phyloP scores from a whole-genome alignment of 2,797 vertebrate species.

The Cephalopachus bancanus region DNA sequence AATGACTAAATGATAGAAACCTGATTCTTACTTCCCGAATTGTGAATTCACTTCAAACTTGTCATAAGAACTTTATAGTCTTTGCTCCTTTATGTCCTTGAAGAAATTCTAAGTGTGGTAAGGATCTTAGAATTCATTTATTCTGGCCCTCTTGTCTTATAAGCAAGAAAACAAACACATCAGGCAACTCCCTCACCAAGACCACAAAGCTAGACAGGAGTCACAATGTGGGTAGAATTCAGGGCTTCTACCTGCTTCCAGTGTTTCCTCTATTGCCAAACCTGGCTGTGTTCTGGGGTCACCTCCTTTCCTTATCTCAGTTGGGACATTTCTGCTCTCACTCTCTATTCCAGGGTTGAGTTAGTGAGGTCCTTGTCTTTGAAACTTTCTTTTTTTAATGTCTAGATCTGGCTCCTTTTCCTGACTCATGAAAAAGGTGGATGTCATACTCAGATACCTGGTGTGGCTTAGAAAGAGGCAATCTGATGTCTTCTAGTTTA shows the following conservation, averaged over 20 bases:
- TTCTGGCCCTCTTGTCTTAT: not conserved
- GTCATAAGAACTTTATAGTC: not conserved
- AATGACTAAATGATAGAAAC: not conserved
- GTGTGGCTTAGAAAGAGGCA: not conserved
- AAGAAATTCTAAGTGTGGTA: not conserved
- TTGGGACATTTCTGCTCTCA: not conserved
- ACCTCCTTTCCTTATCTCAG: not conserved
- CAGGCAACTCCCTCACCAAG: not conserved
- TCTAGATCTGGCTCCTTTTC: not conserved
- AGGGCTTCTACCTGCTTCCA: not conserved
- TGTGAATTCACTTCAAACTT: conserved; percentile 18
- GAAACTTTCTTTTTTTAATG: not conserved
- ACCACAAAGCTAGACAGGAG: not conserved
- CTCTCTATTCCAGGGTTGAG: not conserved
- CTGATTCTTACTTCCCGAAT: not conserved
- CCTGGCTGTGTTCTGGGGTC: not conserved
- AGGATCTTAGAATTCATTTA: not conserved
- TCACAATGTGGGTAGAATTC: not conserved
- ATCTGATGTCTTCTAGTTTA: not conserved
- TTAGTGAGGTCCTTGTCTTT: not conserved
- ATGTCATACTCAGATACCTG: not conserved
- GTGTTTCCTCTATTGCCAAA: not conserved
- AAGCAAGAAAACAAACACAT: not conserved
- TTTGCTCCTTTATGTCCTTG: conserved; percentile 3
- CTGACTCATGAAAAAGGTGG: not conserved